Evolutionary conservation across 2,888 invertebrate species (phyloP).

Genomic region (Agrochola lota): DNA sequence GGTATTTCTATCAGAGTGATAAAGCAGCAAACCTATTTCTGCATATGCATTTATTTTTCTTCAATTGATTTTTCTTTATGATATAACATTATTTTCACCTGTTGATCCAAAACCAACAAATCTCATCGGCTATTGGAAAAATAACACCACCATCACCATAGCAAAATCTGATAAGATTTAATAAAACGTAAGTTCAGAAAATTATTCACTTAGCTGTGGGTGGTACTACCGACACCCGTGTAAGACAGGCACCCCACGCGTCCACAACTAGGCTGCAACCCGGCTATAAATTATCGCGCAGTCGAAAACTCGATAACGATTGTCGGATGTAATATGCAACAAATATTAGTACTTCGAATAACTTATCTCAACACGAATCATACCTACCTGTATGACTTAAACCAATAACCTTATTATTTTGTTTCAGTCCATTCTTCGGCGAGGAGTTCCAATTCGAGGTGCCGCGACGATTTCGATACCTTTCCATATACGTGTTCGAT

Average conservation of each 20-base stretch:
- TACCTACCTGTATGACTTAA: slow-evolving; percentile 13
- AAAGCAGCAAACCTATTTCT: not conserved
- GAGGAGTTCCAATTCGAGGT: slow-evolving; percentile 98
- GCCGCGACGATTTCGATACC: slow-evolving; percentile 96
- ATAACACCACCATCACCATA: not conserved
- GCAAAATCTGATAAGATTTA: not conserved
- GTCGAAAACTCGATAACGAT: slow-evolving; percentile 76
- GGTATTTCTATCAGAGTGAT: not conserved
- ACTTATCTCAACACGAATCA: slow-evolving; percentile 68
- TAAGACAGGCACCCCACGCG: slow-evolving; percentile 76
- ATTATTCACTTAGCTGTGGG: slow-evolving; percentile 68
- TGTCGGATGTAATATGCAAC: slow-evolving; percentile 73
- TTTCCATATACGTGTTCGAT: slow-evolving; percentile 97
- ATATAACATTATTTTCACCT: not conserved
- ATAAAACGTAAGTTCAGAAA: slow-evolving; percentile 21
- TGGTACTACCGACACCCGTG: slow-evolving; percentile 69
- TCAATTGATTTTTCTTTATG: not conserved
- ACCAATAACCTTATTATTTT: slow-evolving; percentile 52
- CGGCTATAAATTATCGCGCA: slow-evolving; percentile 73
- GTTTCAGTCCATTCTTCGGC: slow-evolving; percentile 96
- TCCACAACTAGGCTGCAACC: slow-evolving; percentile 66
- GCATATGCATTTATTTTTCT: not conserved
- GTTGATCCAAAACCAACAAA: not conserved
- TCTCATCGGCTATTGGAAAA: not conserved
- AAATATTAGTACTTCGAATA: slow-evolving; percentile 68